Percentiles rank a stretch among this genome's conserved stretches.
Conservation (phyloP, 2,797 vertebrate genomes). For the Rhabdophis nuchalis region DNA sequence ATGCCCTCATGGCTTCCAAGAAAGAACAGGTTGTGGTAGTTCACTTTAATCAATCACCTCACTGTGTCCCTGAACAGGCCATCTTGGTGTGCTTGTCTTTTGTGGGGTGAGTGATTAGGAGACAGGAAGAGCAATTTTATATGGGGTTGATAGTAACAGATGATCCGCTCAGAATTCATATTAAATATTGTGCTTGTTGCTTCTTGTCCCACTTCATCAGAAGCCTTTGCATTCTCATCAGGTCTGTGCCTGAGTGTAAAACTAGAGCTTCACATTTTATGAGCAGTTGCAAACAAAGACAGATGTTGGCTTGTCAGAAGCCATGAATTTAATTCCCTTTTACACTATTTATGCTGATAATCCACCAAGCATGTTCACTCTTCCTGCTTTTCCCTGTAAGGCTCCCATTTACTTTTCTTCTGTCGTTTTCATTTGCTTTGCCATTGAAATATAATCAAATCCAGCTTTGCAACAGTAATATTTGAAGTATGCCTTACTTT, state of each 20-base stretch:
- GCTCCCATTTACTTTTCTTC: neutral
- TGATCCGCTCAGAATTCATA: constrained; percentile 60
- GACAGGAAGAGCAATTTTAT: constrained; percentile 65
- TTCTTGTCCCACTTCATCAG: constrained; percentile 66
- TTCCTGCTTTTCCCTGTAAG: constrained; percentile 21
- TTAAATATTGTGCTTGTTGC: constrained; percentile 63
- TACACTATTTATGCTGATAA: constrained; percentile 37
- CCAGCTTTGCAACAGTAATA: constrained; percentile 5
- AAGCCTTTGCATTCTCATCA: constrained; percentile 69
- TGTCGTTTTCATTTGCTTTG: neutral
- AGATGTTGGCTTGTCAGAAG: constrained; percentile 53
- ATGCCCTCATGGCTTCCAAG: constrained; percentile 50
- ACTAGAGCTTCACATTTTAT: constrained; percentile 59
- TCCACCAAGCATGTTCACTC: constrained; percentile 21
- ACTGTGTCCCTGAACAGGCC: constrained; percentile 49
- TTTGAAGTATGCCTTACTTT: neutral
- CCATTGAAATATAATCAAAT: neutral
- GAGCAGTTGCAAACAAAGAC: constrained; percentile 51
- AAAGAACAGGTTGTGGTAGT: constrained; percentile 57
- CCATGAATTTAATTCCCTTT: constrained; percentile 33
- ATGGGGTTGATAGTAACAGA: constrained; percentile 66
- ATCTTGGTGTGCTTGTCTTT: constrained; percentile 55
- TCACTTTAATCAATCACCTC: constrained; percentile 66
- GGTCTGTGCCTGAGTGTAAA: constrained; percentile 50
- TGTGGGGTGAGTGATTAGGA: constrained; percentile 49